Evolutionary conservation across 1,140 invertebrate species (phyloP).

Genomic region (Rhyzopertha dominica): DNA sequence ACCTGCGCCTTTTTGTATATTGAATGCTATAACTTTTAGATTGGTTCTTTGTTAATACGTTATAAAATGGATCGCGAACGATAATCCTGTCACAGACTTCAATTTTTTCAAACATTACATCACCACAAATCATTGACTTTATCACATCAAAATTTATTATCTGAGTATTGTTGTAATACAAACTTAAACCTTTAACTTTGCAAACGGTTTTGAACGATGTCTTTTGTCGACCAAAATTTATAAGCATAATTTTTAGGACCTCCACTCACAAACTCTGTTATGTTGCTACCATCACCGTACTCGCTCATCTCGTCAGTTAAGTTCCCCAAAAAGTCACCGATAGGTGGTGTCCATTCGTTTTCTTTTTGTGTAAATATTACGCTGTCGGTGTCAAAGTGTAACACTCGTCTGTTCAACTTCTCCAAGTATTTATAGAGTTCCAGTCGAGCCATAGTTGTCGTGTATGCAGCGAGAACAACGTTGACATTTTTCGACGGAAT

Average conservation of each 20-base stretch:
- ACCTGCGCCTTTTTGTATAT: neutral
- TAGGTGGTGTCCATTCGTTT: conserved; percentile 8
- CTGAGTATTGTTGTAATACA: conserved; percentile 11
- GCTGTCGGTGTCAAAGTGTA: conserved; percentile 40
- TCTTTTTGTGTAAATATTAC: conserved; percentile 14
- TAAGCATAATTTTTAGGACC: conserved; percentile 20
- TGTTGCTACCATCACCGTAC: conserved; percentile 17
- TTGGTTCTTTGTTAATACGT: no score
- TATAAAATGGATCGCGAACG: no score
- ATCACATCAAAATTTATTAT: conserved; percentile 10
- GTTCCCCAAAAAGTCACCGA: conserved; percentile 36
- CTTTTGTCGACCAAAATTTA: neutral
- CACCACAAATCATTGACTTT: conserved; percentile 7
- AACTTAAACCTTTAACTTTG: conserved; percentile 13
- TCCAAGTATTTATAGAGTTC: conserved; percentile 38
- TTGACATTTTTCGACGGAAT: conserved; percentile 24
- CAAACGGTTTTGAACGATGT: neutral
- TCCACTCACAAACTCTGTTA: conserved; percentile 22
- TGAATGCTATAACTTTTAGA: neutral
- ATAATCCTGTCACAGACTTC: no score
- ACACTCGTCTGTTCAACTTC: conserved; percentile 26
- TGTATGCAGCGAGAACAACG: conserved; percentile 40
- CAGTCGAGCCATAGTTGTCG: conserved; percentile 39
- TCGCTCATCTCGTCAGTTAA: conserved; percentile 32
- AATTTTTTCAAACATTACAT: no score